Conservation (phyloP, 2,113 vertebrate species). For the Apodemus speciosus region DNA sequence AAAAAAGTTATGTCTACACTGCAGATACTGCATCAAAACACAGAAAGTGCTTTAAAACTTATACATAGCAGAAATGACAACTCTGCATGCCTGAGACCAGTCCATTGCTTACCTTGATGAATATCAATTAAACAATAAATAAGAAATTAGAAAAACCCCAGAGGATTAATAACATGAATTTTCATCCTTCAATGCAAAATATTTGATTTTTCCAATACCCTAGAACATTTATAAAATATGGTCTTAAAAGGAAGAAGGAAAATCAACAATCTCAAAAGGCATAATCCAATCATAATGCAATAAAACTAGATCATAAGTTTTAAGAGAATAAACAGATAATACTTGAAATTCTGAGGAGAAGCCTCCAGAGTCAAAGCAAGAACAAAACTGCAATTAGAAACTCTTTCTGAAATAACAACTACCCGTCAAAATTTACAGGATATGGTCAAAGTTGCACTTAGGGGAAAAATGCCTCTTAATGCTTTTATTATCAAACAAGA, state of each 20-base stretch:
- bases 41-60: not conserved
- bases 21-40: not conserved
- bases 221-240: constrained; percentile 25
- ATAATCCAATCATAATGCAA: constrained; percentile 43
- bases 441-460: constrained; percentile 56
- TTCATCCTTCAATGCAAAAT: constrained; percentile 18
- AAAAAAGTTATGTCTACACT: not conserved
- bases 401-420: constrained; percentile 64
- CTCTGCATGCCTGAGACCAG: constrained; percentile 15
- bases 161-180: not conserved
- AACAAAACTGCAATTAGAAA: constrained; percentile 71
- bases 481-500: constrained; percentile 68
- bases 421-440: constrained; percentile 70
- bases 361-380: constrained; percentile 40
- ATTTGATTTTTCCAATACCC: constrained; percentile 14
- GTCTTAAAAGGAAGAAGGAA: not conserved
- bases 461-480: constrained; percentile 60
- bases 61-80: not conserved
- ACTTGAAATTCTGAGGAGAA: constrained; percentile 50
- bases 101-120: not conserved
- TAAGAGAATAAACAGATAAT: constrained; percentile 56
- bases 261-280: constrained; percentile 44
- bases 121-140: constrained; percentile 33
- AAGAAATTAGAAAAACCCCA: constrained; percentile 14
- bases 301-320: constrained; percentile 56